phyloP scores from a whole-genome alignment of 2,797 vertebrate genomes.

The Botia almorhae region DNA sequence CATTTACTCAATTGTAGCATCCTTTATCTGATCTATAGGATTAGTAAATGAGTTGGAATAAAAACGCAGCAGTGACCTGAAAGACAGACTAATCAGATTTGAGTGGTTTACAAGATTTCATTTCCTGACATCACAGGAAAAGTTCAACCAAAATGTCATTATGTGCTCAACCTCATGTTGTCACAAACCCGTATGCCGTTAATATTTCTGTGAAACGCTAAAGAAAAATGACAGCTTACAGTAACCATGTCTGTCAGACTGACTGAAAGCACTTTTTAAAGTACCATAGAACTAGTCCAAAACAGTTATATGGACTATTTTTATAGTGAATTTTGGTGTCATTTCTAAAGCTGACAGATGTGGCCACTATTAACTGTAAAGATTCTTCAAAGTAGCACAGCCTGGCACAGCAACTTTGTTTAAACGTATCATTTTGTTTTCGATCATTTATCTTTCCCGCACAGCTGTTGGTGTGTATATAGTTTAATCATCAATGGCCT shows the following conservation, averaged over 20 bases:
- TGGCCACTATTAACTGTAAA: no score
- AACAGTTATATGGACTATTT: no score
- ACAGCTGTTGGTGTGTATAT: slow-evolving; percentile 53
- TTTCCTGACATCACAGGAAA: slow-evolving; percentile 15
- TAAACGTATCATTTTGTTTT: slow-evolving; percentile 31
- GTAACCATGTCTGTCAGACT: no score
- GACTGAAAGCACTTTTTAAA: not conserved
- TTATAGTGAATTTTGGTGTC: no score
- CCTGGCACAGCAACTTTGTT: no score
- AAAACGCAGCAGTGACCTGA: not conserved
- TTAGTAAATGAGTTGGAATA: not conserved
- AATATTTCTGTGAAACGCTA: no score
- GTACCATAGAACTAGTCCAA: no score
- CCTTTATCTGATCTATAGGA: not conserved
- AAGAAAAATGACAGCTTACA: no score
- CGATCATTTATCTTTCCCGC: slow-evolving; percentile 1
- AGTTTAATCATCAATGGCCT: slow-evolving; percentile 40
- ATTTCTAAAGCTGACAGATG: no score
- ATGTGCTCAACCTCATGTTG: not conserved
- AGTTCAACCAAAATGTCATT: no score
- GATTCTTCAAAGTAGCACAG: no score
- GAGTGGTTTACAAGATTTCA: not conserved
- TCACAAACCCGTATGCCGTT: not conserved
- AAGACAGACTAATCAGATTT: not conserved
- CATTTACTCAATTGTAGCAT: not conserved